Evolutionary conservation across 2,797 vertebrate genomes (phyloP), one percentile per base, ranked within the genome.

Genomic region (Danio jaintianensis): DNA sequence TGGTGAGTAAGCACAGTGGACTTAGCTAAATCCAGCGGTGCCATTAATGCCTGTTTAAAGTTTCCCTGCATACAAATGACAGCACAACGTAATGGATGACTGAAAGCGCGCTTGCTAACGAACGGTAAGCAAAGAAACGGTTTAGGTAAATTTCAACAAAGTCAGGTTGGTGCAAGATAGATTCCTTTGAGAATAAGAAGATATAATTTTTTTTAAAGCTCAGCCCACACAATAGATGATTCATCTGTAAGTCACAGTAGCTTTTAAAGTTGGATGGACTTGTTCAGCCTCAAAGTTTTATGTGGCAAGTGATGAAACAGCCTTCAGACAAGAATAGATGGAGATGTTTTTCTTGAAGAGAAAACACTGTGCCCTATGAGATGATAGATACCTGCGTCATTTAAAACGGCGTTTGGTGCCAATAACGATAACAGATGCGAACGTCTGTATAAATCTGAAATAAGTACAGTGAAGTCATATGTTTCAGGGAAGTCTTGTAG

Each of bases 1-100:
- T 53, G 67, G 77, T 10, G 9, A 64, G 59, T 16, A 59, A 62
- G 15, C 77, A 50, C 66, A 47, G 53, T 67, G 50, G 53, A 78
- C 76, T 20, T 52, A 43, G n/a, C 4, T 70, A 29, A 53, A 79
- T 42, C n/a, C 47, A 8, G 52, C 10, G 5, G 18, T 15, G 77
- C 50, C 40, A 61, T 22, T 69, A 15, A 78, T 61, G 45, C 13
- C 36, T 52, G 36, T 52, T 70, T 63, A 53, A 71, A 61, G 77
- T 62, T 79, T 18, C 38, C 48, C 58, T 53, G 56, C 45, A 71
- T 79, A 79, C 36, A 79, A 79, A 62, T 68, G 42, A 42, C 67
- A 71, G 12, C 4, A n/a, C 50, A 10, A 18, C 9, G 29, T 71
- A 50, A 53, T 43, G 10, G 67, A 69, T 79, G 66, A 18, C 63